phyloP scores from a whole-genome alignment of 2,113 vertebrate species.

The Lepus americanus region DNA sequence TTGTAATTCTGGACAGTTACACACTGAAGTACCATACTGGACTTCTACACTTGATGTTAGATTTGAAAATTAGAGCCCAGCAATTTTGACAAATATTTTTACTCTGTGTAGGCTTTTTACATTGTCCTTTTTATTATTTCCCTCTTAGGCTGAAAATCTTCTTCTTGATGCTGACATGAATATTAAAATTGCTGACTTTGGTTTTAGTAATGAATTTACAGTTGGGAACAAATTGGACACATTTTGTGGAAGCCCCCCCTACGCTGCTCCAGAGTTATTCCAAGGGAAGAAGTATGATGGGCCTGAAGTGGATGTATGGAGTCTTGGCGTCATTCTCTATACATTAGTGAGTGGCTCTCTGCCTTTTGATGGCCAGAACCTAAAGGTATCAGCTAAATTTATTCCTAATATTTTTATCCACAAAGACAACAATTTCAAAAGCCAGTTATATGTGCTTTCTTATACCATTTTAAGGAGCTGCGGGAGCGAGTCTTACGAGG shows the following conservation, averaged over 20 bases:
- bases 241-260: constrained; percentile 97
- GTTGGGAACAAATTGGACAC: constrained; percentile 98
- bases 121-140: constrained; percentile 79
- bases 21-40: neutral
- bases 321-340: constrained; percentile 97
- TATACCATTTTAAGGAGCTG: constrained; percentile 90
- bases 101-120: constrained; percentile 36
- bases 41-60: neutral
- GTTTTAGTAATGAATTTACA: constrained; percentile 99
- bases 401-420: neutral
- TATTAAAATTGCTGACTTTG: constrained; percentile 99
- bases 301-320: constrained; percentile 98
- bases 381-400: constrained; percentile 91
- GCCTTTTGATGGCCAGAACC: constrained; percentile 97
- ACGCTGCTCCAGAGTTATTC: constrained; percentile 97
- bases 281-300: constrained; percentile 98
- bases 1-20: neutral
- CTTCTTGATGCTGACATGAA: constrained; percentile 98
- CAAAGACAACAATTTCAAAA: neutral
- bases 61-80: neutral
- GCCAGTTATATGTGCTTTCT: neutral
- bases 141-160: constrained; percentile 96
- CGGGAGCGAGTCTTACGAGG: constrained; percentile 96
- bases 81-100: neutral
- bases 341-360: constrained; percentile 97